Evolutionary conservation across 1,140 invertebrate species (phyloP).

Genomic region (Scaptodrosophila lebanonensis): DNA sequence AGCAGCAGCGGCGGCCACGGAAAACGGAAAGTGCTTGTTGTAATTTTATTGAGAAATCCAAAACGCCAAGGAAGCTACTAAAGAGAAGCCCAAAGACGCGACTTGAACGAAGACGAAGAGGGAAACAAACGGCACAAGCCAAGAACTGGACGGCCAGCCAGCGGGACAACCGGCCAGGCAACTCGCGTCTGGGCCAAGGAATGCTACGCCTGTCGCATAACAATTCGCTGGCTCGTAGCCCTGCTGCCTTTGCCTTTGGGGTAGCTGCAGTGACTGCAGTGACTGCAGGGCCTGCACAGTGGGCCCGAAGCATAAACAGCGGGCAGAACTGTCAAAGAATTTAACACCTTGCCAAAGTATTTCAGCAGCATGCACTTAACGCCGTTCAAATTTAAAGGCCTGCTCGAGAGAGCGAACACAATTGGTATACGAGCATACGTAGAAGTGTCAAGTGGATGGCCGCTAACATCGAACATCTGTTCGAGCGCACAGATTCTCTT

Average conservation of each 20-base stretch:
- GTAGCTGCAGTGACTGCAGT: constrained; percentile 17
- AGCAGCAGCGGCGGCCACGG: constrained; percentile 30
- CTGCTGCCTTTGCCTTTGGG: too few species aligned
- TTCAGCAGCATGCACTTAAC: too few species aligned
- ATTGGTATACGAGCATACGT: not conserved
- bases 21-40: constrained; percentile 63
- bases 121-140: constrained; percentile 38
- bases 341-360: constrained; percentile 28
- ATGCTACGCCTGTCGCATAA: constrained; percentile 59
- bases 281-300: constrained; percentile 20
- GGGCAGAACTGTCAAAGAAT: not conserved
- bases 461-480: constrained; percentile 27
- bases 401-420: constrained; percentile 1
- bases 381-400: too few species aligned
- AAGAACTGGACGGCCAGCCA: not conserved
- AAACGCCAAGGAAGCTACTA: constrained; percentile 28
- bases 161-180: not conserved
- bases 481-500: constrained; percentile 36
- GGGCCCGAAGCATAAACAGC: constrained; percentile 6
- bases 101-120: constrained; percentile 2
- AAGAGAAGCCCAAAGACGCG: constrained; percentile 4
- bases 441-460: not conserved
- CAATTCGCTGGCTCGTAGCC: constrained; percentile 30
- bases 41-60: constrained; percentile 65
- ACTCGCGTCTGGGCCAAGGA: constrained; percentile 10